Percentiles rank a stretch among this genome's conserved stretches.
phyloP scores from a whole-genome alignment of 2,113 vertebrate genomes.

The Rhabdornis inornatus region DNA sequence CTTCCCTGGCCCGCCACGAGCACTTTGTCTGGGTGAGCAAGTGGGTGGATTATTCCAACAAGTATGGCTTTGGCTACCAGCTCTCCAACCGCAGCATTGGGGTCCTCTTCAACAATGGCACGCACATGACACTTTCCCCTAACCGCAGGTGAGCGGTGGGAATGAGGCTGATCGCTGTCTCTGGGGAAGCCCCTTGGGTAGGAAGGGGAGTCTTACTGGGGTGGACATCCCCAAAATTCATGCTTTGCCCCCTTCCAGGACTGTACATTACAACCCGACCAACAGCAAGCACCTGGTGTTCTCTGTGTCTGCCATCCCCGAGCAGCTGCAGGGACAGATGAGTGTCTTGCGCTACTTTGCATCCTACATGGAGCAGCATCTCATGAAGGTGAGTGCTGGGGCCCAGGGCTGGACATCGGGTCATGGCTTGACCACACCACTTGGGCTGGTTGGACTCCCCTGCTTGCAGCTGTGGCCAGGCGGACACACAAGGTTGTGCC shows the following conservation, averaged over 20 bases:
- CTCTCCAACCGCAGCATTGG: conserved; percentile 92
- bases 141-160: conserved; percentile 78
- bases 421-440: not conserved
- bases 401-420: not conserved
- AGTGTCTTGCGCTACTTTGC: conserved; percentile 89
- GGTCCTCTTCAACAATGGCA: conserved; percentile 95
- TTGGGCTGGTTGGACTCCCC: not conserved
- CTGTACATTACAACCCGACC: conserved; percentile 89
- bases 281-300: conserved; percentile 92
- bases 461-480: not conserved
- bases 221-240: not conserved
- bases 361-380: conserved; percentile 95
- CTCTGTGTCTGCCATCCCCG: conserved; percentile 78
- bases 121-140: conserved; percentile 89
- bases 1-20: conserved; percentile 84
- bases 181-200: not conserved
- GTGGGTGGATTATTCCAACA: conserved; percentile 99
- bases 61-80: conserved; percentile 97
- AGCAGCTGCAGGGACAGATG: conserved; percentile 88
- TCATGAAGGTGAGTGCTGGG: conserved; percentile 86
- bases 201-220: not conserved
- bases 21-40: conserved; percentile 97
- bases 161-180: not conserved
- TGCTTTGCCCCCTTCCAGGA: conserved; percentile 67
- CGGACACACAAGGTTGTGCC: not conserved